phyloP scores from a whole-genome alignment of 2,113 vertebrate species.

The Caracal caracal region DNA sequence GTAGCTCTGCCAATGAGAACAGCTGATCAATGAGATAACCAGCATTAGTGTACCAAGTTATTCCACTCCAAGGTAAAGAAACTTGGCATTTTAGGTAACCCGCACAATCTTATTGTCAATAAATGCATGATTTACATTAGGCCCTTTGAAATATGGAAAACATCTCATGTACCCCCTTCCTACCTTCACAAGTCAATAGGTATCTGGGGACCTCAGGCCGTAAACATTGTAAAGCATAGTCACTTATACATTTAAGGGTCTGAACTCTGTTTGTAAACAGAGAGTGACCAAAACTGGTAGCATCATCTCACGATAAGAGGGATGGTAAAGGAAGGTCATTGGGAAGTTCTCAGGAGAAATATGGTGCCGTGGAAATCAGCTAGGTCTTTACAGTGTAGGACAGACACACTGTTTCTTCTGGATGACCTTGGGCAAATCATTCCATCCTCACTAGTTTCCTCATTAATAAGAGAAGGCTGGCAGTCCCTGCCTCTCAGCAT shows the following conservation, averaged over 20 bases:
- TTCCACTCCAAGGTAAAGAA: slow-evolving; percentile 42
- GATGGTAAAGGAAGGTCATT: rapidly evolving
- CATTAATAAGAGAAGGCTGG: background rate
- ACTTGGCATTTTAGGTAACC: slow-evolving; percentile 58
- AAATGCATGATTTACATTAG: slow-evolving; percentile 47
- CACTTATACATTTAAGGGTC: background rate
- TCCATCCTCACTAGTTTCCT: background rate
- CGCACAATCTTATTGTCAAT: background rate
- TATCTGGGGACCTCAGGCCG: background rate
- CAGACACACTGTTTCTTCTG: background rate
- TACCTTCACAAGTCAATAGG: background rate
- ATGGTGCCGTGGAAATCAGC: background rate
- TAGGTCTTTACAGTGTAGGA: background rate
- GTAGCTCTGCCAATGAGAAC: background rate
- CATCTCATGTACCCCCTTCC: background rate
- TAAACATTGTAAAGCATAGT: rapidly evolving
- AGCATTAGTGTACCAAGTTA: background rate
- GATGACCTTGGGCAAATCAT: background rate
- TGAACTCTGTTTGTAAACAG: background rate
- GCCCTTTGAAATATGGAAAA: background rate
- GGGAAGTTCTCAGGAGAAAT: background rate
- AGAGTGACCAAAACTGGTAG: background rate
- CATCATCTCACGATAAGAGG: background rate
- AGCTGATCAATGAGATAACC: slow-evolving; percentile 31
- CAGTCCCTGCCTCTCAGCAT: background rate